Evolutionary conservation across 1,140 invertebrate genomes (phyloP).

Genomic region (Ruditapes philippinarum): DNA sequence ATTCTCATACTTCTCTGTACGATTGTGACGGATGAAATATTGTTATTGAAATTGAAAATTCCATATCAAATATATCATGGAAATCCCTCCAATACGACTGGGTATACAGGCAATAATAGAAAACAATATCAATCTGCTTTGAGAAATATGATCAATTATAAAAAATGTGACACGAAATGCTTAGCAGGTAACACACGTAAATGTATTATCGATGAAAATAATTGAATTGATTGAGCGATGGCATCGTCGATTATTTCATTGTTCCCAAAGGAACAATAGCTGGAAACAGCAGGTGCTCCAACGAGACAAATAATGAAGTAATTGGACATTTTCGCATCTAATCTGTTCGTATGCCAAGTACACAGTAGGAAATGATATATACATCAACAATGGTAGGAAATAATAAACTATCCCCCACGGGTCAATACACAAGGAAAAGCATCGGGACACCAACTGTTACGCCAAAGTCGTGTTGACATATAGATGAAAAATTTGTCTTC

Average conservation of each 20-base stretch:
- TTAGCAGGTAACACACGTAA: not conserved
- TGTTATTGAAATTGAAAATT: not conserved
- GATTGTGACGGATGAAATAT: not conserved
- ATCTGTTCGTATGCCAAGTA: not conserved
- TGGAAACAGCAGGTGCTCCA: conserved; percentile 7
- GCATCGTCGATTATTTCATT: not conserved
- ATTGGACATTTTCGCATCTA: conserved; percentile 18
- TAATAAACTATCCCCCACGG: not conserved
- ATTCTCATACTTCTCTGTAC: not conserved
- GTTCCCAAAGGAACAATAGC: not conserved
- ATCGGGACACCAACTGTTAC: conserved; percentile 3
- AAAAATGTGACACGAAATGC: not conserved
- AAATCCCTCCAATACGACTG: not conserved
- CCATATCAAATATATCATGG: not conserved
- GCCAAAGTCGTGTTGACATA: not conserved
- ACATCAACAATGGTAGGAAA: not conserved
- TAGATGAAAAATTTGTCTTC: no score
- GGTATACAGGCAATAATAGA: no score
- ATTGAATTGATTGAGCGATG: not conserved
- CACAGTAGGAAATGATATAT: not conserved
- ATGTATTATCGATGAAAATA: not conserved
- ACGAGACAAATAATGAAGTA: conserved; percentile 5
- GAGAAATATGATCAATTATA: not conserved
- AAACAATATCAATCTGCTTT: not conserved
- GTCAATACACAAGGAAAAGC: not conserved